Conservation (phyloP, 2,113 vertebrate genomes). For the Trematomus loennbergii region DNA sequence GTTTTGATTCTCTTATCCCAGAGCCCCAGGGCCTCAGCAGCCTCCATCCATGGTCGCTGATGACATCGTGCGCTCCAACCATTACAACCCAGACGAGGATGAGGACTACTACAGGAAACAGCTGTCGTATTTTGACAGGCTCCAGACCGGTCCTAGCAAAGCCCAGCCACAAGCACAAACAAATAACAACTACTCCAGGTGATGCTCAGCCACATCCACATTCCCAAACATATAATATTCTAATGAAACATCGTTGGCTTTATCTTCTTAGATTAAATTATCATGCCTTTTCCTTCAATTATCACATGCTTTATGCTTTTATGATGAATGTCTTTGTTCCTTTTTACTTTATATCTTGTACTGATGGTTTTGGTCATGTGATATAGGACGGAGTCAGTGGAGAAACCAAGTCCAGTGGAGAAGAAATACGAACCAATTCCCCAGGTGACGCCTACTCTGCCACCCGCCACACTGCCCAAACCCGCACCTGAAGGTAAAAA, state of each 20-base stretch:
- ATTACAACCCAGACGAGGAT: constrained; percentile 94
- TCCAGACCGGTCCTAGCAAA: constrained; percentile 85
- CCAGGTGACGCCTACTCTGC: constrained; percentile 84
- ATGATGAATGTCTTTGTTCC: not conserved
- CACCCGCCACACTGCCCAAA: constrained; percentile 90
- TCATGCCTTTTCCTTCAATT: not conserved
- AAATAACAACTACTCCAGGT: constrained; percentile 88
- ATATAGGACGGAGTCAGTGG: constrained; percentile 86
- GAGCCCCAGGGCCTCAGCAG: constrained; percentile 89
- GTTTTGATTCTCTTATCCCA: constrained; percentile 62
- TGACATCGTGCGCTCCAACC: constrained; percentile 93
- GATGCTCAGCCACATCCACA: constrained; percentile 44
- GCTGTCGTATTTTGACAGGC: constrained; percentile 94
- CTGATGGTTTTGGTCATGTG: constrained; percentile 27
- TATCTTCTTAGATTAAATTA: not conserved
- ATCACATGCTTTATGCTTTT: not conserved
- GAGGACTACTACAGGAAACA: constrained; percentile 97
- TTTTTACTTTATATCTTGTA: not conserved
- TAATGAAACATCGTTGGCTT: not conserved
- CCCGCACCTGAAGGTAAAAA: constrained; percentile 89
- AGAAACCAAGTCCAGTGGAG: constrained; percentile 86
- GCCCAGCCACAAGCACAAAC: constrained; percentile 87
- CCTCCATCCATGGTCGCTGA: constrained; percentile 84
- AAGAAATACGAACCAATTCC: constrained; percentile 89
- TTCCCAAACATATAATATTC: not conserved